Base-by-base conservation (phyloP, 1,140 invertebrate species). In the Rhagoletis pomonella region DNA sequence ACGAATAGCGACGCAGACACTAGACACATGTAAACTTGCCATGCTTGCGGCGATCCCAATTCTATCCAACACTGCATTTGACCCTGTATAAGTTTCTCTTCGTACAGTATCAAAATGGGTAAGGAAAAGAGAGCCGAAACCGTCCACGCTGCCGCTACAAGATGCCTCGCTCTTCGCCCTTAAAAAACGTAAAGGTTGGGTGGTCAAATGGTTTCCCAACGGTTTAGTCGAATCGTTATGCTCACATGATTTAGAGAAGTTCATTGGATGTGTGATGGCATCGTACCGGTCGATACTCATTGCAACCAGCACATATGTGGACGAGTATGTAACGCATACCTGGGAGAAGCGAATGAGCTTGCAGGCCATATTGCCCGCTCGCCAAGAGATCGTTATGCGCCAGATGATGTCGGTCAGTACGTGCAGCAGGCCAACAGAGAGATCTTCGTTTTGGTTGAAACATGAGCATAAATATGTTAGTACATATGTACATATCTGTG, bases 211-310 rank as follows among this genome's bases (percentile, higher is more conserved):
- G 59, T 85, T 55, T 85, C 39, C 19, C 4, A 62, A 62, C 60
- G 4, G 60, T 29, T 29, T 29, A 29, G 29, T 29, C 29, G 29
- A 29, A 29, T 29, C 50, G 65, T 60, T 1, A 3, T 62, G 97
- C 97, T 97, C 94, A 98, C 97, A 98, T 90, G 97, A 97, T 91
- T 97, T 96, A 42, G 97, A 97, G 93, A 98, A 98, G 93, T 98
- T 98, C 97, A 99, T 97, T 1, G 98, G 98, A 93, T 98, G 96
- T 7, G 97, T 98, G 90, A 99, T 98, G 89, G 98, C 98, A 91
- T 99, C 97, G 90, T 98, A 98, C 90, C 98, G 95, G 93, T 99
- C 98, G 89, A 99, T 97, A 90, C 97, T 98, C 42, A 99, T 94
- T 1, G 98, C 97, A 14, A 99, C 98, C 58, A 99, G 94, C 6